Evolutionary conservation across 2,888 invertebrate species (phyloP).

Genomic region (Bombyx huttoni): DNA sequence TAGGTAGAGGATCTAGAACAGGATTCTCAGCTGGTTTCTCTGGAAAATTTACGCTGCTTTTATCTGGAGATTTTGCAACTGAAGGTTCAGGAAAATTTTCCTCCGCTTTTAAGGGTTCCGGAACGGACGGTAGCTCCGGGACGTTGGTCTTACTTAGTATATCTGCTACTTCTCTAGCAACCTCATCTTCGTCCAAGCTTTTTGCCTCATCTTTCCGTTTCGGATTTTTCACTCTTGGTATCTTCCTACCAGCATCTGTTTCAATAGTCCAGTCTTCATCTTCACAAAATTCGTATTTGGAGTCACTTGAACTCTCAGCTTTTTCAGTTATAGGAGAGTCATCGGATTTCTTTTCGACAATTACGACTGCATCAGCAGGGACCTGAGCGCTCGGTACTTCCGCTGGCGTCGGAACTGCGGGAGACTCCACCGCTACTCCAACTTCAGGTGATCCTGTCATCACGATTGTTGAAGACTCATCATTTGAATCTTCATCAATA

Average conservation of each 20-base stretch:
- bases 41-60: slow-evolving; percentile 28
- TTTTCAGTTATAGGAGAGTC: slow-evolving; percentile 32
- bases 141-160: slow-evolving; percentile 74
- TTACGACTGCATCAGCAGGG: slow-evolving; percentile 24
- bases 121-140: slow-evolving; percentile 70
- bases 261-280: slow-evolving; percentile 76
- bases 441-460: slow-evolving; percentile 44
- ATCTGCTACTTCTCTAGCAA: slow-evolving; percentile 73
- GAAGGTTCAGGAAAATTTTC: slow-evolving; percentile 73
- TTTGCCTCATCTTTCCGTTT: slow-evolving; percentile 52
- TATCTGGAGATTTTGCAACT: slow-evolving; percentile 61
- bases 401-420: slow-evolving; percentile 47
- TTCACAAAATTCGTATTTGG: slow-evolving; percentile 86
- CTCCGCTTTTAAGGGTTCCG: slow-evolving; percentile 63
- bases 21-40: slow-evolving; percentile 28
- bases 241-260: slow-evolving; percentile 73
- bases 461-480: slow-evolving; percentile 34
- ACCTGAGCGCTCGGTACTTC: slow-evolving; percentile 37
- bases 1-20: slow-evolving; percentile 25
- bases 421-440: slow-evolving; percentile 43
- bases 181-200: slow-evolving; percentile 57
- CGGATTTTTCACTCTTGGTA: slow-evolving; percentile 73
- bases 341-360: slow-evolving; percentile 31
- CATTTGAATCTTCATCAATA: slow-evolving; percentile 56
- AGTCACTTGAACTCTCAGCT: slow-evolving; percentile 64